A percentile compares a stretch with the other conserved stretches of the same genome.
These are phyloP conservation scores for Masnerella sp. DNA, from an alignment of 2,888 invertebrate genomes.

Conservation along the genomic window DNA sequence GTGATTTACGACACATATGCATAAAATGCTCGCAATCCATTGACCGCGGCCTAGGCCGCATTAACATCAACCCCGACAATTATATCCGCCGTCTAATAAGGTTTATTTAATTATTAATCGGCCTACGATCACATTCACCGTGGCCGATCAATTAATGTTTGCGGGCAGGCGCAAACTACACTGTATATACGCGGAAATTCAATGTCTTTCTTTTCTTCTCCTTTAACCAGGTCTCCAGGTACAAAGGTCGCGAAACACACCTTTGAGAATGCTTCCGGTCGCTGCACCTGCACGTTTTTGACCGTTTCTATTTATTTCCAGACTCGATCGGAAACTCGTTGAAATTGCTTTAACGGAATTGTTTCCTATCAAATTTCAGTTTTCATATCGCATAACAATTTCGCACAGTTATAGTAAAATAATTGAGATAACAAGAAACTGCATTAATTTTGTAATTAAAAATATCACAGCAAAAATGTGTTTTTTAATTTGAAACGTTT, in stretches of 20 bases:
- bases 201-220: background rate
- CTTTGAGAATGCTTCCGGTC: conserved; percentile 18
- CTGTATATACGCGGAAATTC: background rate
- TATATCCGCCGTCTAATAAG: background rate
- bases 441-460: too few relatives aligned
- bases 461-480: too few relatives aligned
- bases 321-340: background rate
- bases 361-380: background rate
- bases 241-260: conserved; percentile 4
- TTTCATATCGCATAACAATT: too few relatives aligned
- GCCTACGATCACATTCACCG: background rate
- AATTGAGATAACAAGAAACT: too few relatives aligned
- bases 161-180: background rate
- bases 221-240: background rate
- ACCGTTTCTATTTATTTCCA: conserved; percentile 9
- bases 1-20: conserved; percentile 12
- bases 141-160: background rate
- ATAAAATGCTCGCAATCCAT: conserved; percentile 5
- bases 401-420: too few relatives aligned
- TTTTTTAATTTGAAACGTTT: too few relatives aligned
- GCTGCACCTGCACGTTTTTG: conserved; percentile 24
- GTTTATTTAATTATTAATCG: background rate
- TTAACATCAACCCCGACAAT: background rate
- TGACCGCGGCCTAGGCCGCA: conserved; percentile 2
- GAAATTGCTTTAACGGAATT: background rate